phyloP scores from a whole-genome alignment of 2,888 invertebrate species.

The Vanessa cardui region DNA sequence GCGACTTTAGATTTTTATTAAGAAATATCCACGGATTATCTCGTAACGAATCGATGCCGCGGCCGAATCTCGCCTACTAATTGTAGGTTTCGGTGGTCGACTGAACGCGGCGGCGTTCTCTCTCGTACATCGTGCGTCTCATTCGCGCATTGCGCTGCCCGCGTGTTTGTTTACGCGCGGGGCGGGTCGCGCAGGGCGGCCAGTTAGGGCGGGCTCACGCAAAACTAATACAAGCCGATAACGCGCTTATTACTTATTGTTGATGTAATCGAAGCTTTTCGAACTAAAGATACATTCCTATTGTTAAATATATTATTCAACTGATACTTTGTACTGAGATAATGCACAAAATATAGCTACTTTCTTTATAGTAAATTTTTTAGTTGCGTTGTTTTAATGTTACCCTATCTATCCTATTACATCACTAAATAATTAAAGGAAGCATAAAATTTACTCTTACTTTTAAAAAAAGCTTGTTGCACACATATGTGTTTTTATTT shows the following conservation, averaged over 20 bases:
- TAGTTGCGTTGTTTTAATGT: too few species aligned
- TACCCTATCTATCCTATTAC: too few species aligned
- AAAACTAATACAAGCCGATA: slow-evolving; percentile 63
- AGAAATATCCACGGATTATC: slow-evolving; percentile 74
- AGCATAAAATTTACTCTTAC: too few species aligned
- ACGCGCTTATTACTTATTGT: slow-evolving; percentile 47
- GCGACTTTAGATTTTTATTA: slow-evolving; percentile 54
- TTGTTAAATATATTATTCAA: slow-evolving; percentile 6
- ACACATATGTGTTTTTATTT: too few species aligned
- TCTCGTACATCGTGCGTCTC: slow-evolving; percentile 60
- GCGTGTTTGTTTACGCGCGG: slow-evolving; percentile 65
- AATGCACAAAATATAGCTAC: background rate
- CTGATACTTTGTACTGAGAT: slow-evolving; percentile 4
- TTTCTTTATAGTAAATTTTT: background rate
- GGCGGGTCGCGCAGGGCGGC: slow-evolving; percentile 76
- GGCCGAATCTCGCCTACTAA: slow-evolving; percentile 82
- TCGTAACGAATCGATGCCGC: slow-evolving; percentile 81
- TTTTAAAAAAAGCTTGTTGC: too few species aligned
- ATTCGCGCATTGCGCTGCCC: slow-evolving; percentile 50
- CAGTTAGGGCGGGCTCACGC: slow-evolving; percentile 72
- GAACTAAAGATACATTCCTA: slow-evolving; percentile 21
- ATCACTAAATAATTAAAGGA: too few species aligned
- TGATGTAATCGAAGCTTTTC: slow-evolving; percentile 46
- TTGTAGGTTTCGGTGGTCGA: slow-evolving; percentile 74
- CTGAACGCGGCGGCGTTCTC: slow-evolving; percentile 57